Base-by-base conservation (phyloP, 2,888 invertebrate species). In the Tinea pellionella region DNA sequence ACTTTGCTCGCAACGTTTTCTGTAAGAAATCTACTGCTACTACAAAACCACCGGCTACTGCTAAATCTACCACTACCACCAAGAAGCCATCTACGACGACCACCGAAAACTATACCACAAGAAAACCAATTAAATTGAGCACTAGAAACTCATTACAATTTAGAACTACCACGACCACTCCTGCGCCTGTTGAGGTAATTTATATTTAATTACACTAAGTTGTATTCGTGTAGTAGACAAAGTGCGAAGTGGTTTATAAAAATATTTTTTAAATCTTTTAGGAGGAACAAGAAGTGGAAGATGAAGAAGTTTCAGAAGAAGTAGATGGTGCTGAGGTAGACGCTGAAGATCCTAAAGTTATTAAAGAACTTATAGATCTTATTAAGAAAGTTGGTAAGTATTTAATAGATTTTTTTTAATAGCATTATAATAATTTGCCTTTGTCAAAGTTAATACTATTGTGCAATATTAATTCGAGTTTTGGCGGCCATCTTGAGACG, bases 1-100 rank as follows among this genome's bases (percentile, higher is more conserved):
- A 97, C 78, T 97, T 96, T 74, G 91, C 95, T 0, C 91, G 96
- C 67, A 96, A 97, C 74, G 96, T 96, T 0, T 87, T 92, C 29
- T 96, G 95, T 76, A 94, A 93, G 68, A 92, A 89, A 67, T 83
- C 90, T 24, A 84, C 89, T 63, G 74, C 88, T 16, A 82, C 88
- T 42, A 75, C 86, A 2, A 79, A 87, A 37, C 75, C 87, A 0
- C 78, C 86, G 0, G 74, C 85, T 15, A 75, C 80, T 13, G 70
- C 75, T 6, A 74, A 89, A 42, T 86, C 89, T 0, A 78, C 88
- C 1, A 80, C 78, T 18, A 76, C 86, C 0, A 84, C 84, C 1
- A 79, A 86, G 1, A 71, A 76, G n/a, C n/a, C n/a, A 42, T 86
- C 89, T 0, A 78, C 88, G 0, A 80, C 78, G 16, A 76, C 86